Percentiles rank a stretch among this genome's conserved stretches.
phyloP scores from a whole-genome alignment of 2,888 invertebrate species.

The Diabrotica balteata region DNA sequence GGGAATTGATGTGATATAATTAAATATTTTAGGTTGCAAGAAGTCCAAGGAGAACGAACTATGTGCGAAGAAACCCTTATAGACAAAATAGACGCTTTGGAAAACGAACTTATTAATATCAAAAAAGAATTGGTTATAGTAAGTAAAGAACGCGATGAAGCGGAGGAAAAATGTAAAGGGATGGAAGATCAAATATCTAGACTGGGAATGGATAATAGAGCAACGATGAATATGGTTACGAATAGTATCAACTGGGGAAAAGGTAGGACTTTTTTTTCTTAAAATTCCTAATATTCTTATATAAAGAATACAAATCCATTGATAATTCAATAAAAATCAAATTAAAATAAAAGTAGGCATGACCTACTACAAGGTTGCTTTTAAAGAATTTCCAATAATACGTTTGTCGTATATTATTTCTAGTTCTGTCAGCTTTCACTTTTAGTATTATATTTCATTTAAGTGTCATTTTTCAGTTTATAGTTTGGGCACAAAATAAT shows the following conservation, averaged over 20 bases:
- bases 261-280: slow-evolving; percentile 28
- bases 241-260: slow-evolving; percentile 45
- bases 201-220: slow-evolving; percentile 42
- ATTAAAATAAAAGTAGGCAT: no score
- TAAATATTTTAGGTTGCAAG: slow-evolving; percentile 54
- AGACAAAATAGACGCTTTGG: slow-evolving; percentile 34
- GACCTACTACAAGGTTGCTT: no score
- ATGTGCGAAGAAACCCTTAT: slow-evolving; percentile 40
- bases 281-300: no score
- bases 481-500: no score
- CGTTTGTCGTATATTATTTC: no score
- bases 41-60: slow-evolving; percentile 41
- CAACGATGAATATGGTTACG: slow-evolving; percentile 43
- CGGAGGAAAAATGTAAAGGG: slow-evolving; percentile 42
- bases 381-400: no score
- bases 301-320: no score
- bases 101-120: slow-evolving; percentile 41
- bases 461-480: no score
- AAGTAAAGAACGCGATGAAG: slow-evolving; percentile 38
- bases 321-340: no score
- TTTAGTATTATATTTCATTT: no score
- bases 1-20: slow-evolving; percentile 57
- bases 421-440: no score
- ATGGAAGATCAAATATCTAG: slow-evolving; percentile 47
- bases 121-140: slow-evolving; percentile 32